Conservation (phyloP, 2,888 invertebrate genomes). For the Philereme vetulata region DNA sequence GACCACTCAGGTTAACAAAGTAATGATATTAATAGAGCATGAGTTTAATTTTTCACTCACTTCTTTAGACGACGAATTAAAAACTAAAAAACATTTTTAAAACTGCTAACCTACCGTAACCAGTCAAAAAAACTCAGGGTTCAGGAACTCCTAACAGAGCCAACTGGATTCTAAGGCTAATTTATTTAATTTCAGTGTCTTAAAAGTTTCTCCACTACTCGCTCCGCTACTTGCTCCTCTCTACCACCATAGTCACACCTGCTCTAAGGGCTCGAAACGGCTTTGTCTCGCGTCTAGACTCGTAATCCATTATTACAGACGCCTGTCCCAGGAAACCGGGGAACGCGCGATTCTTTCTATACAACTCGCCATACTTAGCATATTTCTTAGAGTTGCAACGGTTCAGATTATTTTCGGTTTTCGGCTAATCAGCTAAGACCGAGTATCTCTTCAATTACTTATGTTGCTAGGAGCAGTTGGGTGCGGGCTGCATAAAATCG, state of each 20-base stretch:
- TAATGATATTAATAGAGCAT: no score
- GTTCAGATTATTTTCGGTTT: conserved; percentile 1
- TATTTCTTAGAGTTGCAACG: conserved; percentile 51
- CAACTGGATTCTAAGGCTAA: no score
- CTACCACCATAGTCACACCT: conserved; percentile 23
- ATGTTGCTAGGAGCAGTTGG: no score
- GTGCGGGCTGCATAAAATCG: no score
- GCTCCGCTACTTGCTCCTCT: conserved; percentile 12
- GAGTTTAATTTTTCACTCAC: no score
- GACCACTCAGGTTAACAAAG: no score
- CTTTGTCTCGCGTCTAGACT: conserved; percentile 79
- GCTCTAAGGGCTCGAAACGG: conserved; percentile 66
- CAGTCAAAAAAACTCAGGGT: no score
- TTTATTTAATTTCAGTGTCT: background rate
- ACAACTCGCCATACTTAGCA: conserved; percentile 66
- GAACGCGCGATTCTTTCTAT: conserved; percentile 65
- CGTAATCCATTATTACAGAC: conserved; percentile 79
- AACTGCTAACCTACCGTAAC: no score
- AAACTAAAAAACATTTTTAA: no score
- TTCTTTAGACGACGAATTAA: no score
- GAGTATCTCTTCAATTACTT: no score
- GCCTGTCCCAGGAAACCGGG: conserved; percentile 54
- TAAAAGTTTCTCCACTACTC: background rate
- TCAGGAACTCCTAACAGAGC: no score
- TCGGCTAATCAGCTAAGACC: background rate